Conservation (phyloP, 2,888 invertebrate species). For the Chironomus tentans region DNA sequence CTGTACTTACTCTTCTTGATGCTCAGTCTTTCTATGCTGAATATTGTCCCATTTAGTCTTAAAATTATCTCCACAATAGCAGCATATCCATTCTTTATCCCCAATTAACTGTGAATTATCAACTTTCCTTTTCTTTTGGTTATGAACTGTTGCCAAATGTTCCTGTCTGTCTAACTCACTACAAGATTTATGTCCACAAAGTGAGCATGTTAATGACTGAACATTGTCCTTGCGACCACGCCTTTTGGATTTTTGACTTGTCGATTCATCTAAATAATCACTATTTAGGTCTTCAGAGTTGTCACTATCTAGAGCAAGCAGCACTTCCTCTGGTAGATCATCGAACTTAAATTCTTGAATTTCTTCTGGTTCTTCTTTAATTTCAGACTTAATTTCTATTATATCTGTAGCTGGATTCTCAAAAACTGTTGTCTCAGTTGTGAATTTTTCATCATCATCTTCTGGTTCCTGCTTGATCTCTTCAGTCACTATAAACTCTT, state of each 20-base stretch:
- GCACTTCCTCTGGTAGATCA: background rate
- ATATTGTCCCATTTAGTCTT: background rate
- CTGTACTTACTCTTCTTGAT: background rate
- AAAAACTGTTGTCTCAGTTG: no score
- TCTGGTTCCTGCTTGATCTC: background rate
- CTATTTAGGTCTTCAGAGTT: background rate
- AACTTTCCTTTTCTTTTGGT: background rate
- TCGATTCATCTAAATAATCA: background rate
- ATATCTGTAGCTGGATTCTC: background rate
- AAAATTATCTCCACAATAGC: background rate
- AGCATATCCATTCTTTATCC: background rate
- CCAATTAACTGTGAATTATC: background rate
- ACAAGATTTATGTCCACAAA: background rate
- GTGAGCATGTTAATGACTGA: background rate
- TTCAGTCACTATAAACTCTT: background rate
- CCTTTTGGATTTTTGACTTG: background rate
- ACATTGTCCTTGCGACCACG: background rate
- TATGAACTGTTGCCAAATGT: background rate
- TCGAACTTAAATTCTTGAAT: background rate
- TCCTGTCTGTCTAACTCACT: background rate
- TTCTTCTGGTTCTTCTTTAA: background rate
- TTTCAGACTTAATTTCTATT: background rate
- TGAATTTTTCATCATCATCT: background rate
- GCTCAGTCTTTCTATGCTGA: background rate
- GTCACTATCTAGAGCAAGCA: background rate